Evolutionary conservation across 2,113 vertebrate species (phyloP).

Genomic region (Cisticola juncidis): DNA sequence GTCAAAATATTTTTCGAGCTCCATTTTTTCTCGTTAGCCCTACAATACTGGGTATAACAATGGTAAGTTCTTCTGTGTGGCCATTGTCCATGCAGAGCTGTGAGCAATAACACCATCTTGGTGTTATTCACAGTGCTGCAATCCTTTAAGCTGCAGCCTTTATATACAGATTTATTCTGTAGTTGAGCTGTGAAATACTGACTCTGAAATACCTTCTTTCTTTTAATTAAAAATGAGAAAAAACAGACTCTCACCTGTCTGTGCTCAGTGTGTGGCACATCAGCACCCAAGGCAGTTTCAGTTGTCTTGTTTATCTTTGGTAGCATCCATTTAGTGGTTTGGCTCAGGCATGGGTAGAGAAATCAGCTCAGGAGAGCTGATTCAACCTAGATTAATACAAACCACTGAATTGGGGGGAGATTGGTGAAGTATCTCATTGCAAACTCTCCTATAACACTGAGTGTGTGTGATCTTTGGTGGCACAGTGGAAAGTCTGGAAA

Average conservation of each 20-base stretch:
- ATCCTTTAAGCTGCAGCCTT: neutral
- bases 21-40: constrained; percentile 87
- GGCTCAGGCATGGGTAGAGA: neutral
- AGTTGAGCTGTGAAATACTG: neutral
- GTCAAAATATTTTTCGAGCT: constrained; percentile 63
- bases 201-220: neutral
- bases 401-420: neutral
- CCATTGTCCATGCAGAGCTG: neutral
- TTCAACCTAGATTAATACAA: neutral
- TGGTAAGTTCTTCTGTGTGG: constrained; percentile 79
- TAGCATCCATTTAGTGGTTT: neutral
- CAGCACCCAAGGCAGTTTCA: neutral
- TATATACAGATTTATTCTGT: neutral
- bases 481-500: neutral
- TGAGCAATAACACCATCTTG: neutral
- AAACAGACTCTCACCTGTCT: fast-evolving
- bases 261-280: neutral
- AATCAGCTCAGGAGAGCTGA: neutral
- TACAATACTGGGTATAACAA: constrained; percentile 89
- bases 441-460: neutral
- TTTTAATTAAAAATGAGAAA: neutral
- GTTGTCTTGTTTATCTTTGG: neutral
- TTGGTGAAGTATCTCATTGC: neutral
- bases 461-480: neutral
- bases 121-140: neutral